Percentiles rank a stretch among this genome's conserved stretches.
Evolutionary conservation across 2,888 invertebrate genomes (phyloP).

Genomic region (Coelopa pilipes): DNA sequence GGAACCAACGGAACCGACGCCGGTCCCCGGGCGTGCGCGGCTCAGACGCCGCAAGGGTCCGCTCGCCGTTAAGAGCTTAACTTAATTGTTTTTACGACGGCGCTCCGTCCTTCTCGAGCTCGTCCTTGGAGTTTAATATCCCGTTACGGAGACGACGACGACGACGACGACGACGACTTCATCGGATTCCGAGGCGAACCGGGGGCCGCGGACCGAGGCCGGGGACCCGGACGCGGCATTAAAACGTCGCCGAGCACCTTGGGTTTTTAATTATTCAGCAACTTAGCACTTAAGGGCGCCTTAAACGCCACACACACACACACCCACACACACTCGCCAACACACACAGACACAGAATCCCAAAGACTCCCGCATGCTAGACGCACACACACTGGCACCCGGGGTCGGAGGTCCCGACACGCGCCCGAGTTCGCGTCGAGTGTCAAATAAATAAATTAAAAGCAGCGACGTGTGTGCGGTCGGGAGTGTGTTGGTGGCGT

Average conservation of each 20-base stretch:
- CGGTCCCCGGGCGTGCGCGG: too few species aligned
- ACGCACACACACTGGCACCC: constrained; percentile 6
- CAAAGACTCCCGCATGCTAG: background rate
- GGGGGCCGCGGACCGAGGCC: background rate
- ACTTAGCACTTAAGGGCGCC: constrained; percentile 27
- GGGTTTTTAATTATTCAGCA: constrained; percentile 36
- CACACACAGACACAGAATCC: background rate
- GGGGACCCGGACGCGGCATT: background rate
- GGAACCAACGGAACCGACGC: too few species aligned
- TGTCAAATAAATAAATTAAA: constrained; percentile 32
- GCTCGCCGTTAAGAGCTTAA: too few species aligned
- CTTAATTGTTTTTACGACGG: constrained; percentile 12
- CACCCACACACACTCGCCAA: constrained; percentile 23
- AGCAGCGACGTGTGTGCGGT: background rate
- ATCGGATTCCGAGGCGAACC: too few species aligned
- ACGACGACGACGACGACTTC: too few species aligned
- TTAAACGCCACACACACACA: constrained; percentile 9
- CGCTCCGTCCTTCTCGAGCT: background rate
- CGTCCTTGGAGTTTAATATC: background rate
- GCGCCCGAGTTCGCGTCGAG: constrained; percentile 3
- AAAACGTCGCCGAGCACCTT: constrained; percentile 27
- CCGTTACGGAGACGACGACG: background rate
- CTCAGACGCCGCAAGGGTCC: background rate
- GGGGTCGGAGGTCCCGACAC: constrained; percentile 2
- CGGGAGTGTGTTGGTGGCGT: background rate